Percentiles rank a stretch among this genome's conserved stretches.
These are phyloP conservation scores for Lacerta bilineata DNA, from an alignment of 2,797 vertebrate genomes.

Conservation along the genomic window DNA sequence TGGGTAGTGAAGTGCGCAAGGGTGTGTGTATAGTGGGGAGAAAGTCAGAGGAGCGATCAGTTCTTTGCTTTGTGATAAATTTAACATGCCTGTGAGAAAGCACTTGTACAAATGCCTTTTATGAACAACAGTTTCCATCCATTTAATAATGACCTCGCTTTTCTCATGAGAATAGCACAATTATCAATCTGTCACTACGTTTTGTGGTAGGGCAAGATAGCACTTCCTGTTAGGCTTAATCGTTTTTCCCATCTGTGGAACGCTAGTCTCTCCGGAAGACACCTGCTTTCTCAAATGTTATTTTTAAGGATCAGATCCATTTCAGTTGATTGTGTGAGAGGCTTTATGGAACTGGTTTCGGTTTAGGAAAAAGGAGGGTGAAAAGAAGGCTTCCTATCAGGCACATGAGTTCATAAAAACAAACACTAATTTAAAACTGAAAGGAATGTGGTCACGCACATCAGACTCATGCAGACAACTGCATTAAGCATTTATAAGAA, in stretches of 20 bases:
- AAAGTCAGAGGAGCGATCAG: slow-evolving; percentile 50
- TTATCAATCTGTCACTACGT: slow-evolving; percentile 77
- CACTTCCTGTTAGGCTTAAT: slow-evolving; percentile 76
- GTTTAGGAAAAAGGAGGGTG: slow-evolving; percentile 55
- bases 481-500: slow-evolving; percentile 43
- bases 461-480: not conserved
- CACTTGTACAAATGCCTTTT: slow-evolving; percentile 66
- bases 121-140: slow-evolving; percentile 79
- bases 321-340: slow-evolving; percentile 28
- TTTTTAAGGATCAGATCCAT: slow-evolving; percentile 74
- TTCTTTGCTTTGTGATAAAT: slow-evolving; percentile 78
- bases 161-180: slow-evolving; percentile 73
- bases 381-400: slow-evolving; percentile 52
- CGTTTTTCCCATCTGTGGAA: slow-evolving; percentile 77
- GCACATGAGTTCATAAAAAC: slow-evolving; percentile 21
- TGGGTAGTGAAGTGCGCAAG: not conserved
- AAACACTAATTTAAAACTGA: slow-evolving; percentile 46
- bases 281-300: slow-evolving; percentile 78
- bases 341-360: slow-evolving; percentile 45
- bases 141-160: slow-evolving; percentile 81
- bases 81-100: slow-evolving; percentile 75
- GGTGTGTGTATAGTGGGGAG: slow-evolving; percentile 39
- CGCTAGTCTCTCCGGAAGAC: slow-evolving; percentile 59
- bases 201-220: slow-evolving; percentile 59
- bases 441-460: rapidly evolving